phyloP scores from a whole-genome alignment of 2,113 vertebrate genomes.

The pig (Sus scrofa) region DNA sequence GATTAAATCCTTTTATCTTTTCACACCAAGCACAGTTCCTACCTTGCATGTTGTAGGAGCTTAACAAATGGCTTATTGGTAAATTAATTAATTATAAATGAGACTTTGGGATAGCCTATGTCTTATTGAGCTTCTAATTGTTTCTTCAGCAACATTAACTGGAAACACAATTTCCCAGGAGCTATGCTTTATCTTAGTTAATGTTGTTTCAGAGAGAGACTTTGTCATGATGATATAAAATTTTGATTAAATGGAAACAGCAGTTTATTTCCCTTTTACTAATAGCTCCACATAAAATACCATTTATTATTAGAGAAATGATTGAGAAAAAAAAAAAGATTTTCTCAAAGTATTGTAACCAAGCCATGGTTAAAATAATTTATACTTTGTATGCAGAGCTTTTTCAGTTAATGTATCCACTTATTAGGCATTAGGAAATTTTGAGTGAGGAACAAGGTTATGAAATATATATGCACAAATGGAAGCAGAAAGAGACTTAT shows the following conservation, averaged over 20 bases:
- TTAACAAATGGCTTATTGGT: slow-evolving; percentile 67
- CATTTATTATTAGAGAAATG: slow-evolving; percentile 65
- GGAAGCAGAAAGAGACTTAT: neutral
- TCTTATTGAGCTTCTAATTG: slow-evolving; percentile 57
- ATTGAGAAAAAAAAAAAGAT: slow-evolving; percentile 27
- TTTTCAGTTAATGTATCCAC: slow-evolving; percentile 56
- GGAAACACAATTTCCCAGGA: slow-evolving; percentile 66
- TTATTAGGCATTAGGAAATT: slow-evolving; percentile 61
- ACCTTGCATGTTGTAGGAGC: slow-evolving; percentile 27
- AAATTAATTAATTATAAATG: slow-evolving; percentile 76
- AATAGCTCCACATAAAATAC: slow-evolving; percentile 60
- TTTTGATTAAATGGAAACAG: slow-evolving; percentile 75
- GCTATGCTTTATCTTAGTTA: slow-evolving; percentile 65
- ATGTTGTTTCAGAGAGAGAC: slow-evolving; percentile 24
- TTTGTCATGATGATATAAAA: slow-evolving; percentile 64
- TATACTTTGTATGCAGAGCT: slow-evolving; percentile 26
- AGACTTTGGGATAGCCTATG: slow-evolving; percentile 32
- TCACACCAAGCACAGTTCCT: slow-evolving; percentile 24
- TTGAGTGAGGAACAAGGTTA: slow-evolving; percentile 42
- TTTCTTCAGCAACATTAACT: slow-evolving; percentile 60
- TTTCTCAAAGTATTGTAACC: slow-evolving; percentile 57
- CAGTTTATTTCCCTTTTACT: slow-evolving; percentile 69
- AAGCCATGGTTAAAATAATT: slow-evolving; percentile 26
- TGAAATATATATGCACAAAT: slow-evolving; percentile 37
- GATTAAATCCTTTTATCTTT: slow-evolving; percentile 69